These are phyloP conservation scores for Gila robusta DNA, from an alignment of 2,797 vertebrate species.

Conservation along the genomic window DNA sequence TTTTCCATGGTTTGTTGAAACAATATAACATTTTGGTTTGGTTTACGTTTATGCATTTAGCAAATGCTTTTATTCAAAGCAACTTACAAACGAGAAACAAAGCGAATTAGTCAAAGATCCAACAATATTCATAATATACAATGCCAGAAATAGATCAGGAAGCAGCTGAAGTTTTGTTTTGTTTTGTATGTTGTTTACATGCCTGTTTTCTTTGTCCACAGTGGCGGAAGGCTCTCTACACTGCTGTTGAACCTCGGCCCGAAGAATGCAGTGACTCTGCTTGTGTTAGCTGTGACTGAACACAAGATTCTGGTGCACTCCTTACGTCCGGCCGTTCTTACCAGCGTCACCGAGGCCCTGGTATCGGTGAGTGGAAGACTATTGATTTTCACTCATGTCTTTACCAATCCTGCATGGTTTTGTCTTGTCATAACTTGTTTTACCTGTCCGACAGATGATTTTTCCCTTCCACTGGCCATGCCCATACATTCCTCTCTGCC, in stretches of 20 bases:
- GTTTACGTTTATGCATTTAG: not conserved
- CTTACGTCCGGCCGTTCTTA: constrained; percentile 94
- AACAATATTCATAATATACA: not conserved
- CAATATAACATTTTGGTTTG: too few relatives aligned
- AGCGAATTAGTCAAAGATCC: not conserved
- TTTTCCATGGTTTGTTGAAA: not conserved
- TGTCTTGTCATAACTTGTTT: not conserved
- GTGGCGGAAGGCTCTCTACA: constrained; percentile 94
- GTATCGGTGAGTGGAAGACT: constrained; percentile 89
- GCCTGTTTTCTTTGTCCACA: constrained; percentile 64
- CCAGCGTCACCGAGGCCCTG: constrained; percentile 96
- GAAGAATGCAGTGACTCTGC: constrained; percentile 92
- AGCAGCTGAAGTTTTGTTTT: not conserved
- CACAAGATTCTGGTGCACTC: constrained; percentile 99
- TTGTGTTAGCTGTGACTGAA: constrained; percentile 97
- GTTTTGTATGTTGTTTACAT: constrained; percentile 1
- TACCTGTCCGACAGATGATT: constrained; percentile 86
- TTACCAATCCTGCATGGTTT: not conserved
- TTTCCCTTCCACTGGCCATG: constrained; percentile 99
- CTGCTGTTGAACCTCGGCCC: constrained; percentile 97
- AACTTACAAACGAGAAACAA: not conserved
- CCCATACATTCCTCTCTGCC: constrained; percentile 97
- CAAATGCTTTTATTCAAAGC: not conserved
- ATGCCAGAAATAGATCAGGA: not conserved
- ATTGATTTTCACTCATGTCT: not conserved